Evolutionary conservation across 1,140 invertebrate genomes (phyloP), one percentile per base, ranked within the genome.

Genomic region (Procambarus virginalis): DNA sequence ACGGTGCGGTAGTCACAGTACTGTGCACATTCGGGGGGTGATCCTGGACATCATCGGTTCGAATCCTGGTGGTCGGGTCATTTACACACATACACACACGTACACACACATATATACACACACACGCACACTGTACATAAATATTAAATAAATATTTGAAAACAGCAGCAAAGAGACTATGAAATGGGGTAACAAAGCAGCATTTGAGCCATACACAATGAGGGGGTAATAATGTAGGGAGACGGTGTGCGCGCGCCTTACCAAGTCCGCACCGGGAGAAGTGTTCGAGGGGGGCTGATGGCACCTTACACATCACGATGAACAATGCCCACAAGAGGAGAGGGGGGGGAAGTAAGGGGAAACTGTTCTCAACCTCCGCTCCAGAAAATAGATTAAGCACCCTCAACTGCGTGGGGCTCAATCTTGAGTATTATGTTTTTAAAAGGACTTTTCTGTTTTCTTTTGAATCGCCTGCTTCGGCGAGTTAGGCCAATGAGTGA

Each of bases 221-320:
- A 8, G 17, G 76, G 79, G 22, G 51, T 48, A 73, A 73, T 34
- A 34, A 34, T 34, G 34, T 34, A 73, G 34, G 2, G 34, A 73
- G n/a, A 14, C 51, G 14, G 22, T 60, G 79, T 22, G 34, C 55
- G 51, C 10, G 22, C 22, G 12, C 79, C 51, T 9, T 22, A 58
- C 49, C 4, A 58, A 34, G 73, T 75, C 70, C 70, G 70, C 70
- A 46, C 70, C 70, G 68, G 68, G 68, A 73, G 68, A 73, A 58
- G 58, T 58, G 49, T 49, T 22, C 49, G 49, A 55, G 78, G 78
- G 78, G 58, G 22, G 55, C 49, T 80, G 34, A 80, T 49, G 48
- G n/a, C 55, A 81, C 86, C 86, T 88, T 88, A 88, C 86, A 88
- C 86, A 34, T 34, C 34, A 88, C 86, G 86, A 88, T 60, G 86